Evolutionary conservation across 2,113 vertebrate genomes (phyloP), one percentile per base, ranked within the genome.

Genomic region (Actenoides hombroni): DNA sequence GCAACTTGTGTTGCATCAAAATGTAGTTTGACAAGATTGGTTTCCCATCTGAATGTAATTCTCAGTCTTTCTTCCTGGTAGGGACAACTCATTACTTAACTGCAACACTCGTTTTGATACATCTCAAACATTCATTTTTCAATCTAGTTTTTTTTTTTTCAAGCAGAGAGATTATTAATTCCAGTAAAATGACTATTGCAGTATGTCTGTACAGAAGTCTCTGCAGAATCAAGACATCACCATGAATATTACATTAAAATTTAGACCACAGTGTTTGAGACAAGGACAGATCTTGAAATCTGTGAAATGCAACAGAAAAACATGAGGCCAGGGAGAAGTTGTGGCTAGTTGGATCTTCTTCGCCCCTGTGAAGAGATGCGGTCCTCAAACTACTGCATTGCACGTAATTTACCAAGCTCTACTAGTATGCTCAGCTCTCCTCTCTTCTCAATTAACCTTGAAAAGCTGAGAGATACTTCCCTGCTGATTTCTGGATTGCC

Each of bases 361-460:
- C 90, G 84, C 68, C 79, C 56, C n/a, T 78, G 57, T 94, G 90
- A 95, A 80, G 44, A 95, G 83, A 74, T 48, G 56, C 42, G 90
- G 79, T 88, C 85, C 93, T 96, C 88, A 76, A 94, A 88, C 5
- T 46, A 83, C 57, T 59, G 59, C 57, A 25, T 68, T 68, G 56
- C 40, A 51, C 59, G 57, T 37, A 71, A 96, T 95, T 95, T 96
- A 60, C 90, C 39, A 53, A 48, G 83, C 73, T 73, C 76, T 69
- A 51, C 85, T n/a, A 78, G 70, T 60, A 82, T 17, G 31, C 86
- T 87, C 39, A 9, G 63, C 83, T 92, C 74, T 81, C 88, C 83
- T 65, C 83, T 93, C 89, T 78, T 93, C 94, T 95, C 96, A 96
- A 96, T 97, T 97, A 97, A 96, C 96, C 95, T 97, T 92, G 95